These are phyloP conservation scores for Coracias cyanogaster DNA, from an alignment of 2,797 vertebrate genomes.

Conservation along the genomic window DNA sequence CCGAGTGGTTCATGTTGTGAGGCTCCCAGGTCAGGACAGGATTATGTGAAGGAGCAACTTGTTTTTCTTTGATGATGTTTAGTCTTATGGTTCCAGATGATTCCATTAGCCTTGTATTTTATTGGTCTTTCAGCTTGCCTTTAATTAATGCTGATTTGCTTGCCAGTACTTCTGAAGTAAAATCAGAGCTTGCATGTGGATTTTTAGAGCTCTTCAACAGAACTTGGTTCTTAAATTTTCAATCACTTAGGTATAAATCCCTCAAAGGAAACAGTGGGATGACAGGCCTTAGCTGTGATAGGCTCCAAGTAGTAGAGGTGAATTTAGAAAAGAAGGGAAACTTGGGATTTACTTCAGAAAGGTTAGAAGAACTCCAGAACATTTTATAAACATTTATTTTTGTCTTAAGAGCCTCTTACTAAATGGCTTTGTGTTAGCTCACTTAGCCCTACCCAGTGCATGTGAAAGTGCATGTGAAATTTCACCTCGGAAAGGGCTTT, in stretches of 20 bases:
- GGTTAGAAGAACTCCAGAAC: background rate
- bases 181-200: background rate
- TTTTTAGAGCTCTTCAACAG: slow-evolving; percentile 26
- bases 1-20: background rate
- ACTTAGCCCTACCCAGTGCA: accelerated
- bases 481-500: background rate
- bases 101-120: slow-evolving; percentile 39
- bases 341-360: background rate
- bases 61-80: background rate
- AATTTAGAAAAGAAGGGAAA: background rate
- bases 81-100: background rate
- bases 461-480: background rate
- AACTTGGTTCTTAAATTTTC: slow-evolving; percentile 21
- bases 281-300: background rate
- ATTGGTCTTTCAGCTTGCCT: slow-evolving; percentile 31
- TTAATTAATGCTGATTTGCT: slow-evolving; percentile 56
- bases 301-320: background rate
- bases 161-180: slow-evolving; percentile 48
- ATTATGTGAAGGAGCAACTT: background rate
- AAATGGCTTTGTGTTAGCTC: background rate
- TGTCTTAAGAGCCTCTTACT: background rate
- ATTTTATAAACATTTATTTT: background rate
- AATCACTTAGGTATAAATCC: background rate
- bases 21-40: background rate
- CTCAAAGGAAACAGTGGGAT: background rate